Conservation (phyloP, 2,888 invertebrate species). For the Vandiemenella viatica region DNA sequence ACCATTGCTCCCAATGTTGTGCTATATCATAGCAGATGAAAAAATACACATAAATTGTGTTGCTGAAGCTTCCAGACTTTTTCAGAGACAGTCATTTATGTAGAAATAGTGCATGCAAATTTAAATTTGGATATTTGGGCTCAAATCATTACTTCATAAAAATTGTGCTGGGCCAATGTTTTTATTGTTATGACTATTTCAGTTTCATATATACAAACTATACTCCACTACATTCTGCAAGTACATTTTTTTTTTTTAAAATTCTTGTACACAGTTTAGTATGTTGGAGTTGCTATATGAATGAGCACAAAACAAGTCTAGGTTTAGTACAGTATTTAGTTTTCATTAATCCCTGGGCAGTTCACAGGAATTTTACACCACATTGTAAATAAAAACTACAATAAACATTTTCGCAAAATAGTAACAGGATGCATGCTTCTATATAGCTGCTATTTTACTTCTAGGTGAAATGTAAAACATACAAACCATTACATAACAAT, state of each 20-base stretch:
- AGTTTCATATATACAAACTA: slow-evolving; percentile 18
- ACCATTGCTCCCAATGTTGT: no score
- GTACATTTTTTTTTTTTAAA: slow-evolving; percentile 14
- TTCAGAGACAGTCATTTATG: not conserved
- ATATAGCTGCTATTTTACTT: slow-evolving; percentile 2
- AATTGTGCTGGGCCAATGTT: slow-evolving; percentile 7
- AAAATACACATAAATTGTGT: no score
- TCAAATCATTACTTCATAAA: not conserved
- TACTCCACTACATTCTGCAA: slow-evolving; percentile 18
- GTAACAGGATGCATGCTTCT: slow-evolving; percentile 10
- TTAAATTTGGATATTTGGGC: not conserved
- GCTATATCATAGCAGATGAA: no score
- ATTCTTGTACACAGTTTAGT: slow-evolving; percentile 13
- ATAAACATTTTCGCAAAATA: slow-evolving; percentile 11
- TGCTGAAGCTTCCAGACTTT: no score
- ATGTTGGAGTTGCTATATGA: slow-evolving; percentile 5
- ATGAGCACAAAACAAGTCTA: slow-evolving; percentile 4
- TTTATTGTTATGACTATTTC: slow-evolving; percentile 12
- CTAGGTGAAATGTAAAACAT: not conserved
- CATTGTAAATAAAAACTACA: not conserved
- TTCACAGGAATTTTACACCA: slow-evolving; percentile 9
- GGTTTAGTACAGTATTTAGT: slow-evolving; percentile 8
- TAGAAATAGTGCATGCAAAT: not conserved
- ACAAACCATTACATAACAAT: not conserved
- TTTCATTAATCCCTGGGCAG: slow-evolving; percentile 6